These are phyloP conservation scores for Chaenodraco wilsoni DNA, from an alignment of 2,797 vertebrate species.

Conservation along the genomic window DNA sequence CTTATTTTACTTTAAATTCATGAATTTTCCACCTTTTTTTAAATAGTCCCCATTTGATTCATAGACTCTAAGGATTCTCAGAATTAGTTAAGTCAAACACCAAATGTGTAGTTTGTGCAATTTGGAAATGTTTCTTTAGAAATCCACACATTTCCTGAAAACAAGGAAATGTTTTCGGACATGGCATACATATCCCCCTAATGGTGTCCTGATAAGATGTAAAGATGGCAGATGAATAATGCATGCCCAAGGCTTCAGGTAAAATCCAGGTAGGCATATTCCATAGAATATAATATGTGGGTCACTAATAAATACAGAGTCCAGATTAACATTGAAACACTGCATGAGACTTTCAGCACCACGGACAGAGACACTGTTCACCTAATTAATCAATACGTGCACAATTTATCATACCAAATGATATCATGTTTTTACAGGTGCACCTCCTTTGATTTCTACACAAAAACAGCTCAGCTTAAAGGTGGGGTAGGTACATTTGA, in stretches of 20 bases:
- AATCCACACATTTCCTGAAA: neutral
- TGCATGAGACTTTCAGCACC: slow-evolving; percentile 47
- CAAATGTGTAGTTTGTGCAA: neutral
- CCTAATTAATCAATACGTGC: neutral
- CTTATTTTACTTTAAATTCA: neutral
- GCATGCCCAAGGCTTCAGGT: neutral
- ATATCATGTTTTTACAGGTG: neutral
- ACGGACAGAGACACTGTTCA: slow-evolving; percentile 45
- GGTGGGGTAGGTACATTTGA: no score
- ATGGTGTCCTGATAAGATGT: neutral
- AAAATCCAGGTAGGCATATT: neutral
- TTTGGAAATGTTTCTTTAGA: neutral
- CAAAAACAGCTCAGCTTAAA: neutral
- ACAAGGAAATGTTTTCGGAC: neutral
- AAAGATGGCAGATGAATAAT: neutral
- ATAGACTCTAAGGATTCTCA: neutral
- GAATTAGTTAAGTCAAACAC: neutral
- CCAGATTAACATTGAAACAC: neutral
- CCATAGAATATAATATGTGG: neutral
- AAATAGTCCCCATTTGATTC: neutral
- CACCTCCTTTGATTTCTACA: neutral
- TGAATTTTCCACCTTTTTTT: neutral
- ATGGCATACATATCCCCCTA: neutral
- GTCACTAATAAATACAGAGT: neutral
- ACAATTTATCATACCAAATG: neutral